Evolutionary conservation across 64 coral and sea anemone genomes (phyloP).

Genomic region (Pachyseris speciosa): DNA sequence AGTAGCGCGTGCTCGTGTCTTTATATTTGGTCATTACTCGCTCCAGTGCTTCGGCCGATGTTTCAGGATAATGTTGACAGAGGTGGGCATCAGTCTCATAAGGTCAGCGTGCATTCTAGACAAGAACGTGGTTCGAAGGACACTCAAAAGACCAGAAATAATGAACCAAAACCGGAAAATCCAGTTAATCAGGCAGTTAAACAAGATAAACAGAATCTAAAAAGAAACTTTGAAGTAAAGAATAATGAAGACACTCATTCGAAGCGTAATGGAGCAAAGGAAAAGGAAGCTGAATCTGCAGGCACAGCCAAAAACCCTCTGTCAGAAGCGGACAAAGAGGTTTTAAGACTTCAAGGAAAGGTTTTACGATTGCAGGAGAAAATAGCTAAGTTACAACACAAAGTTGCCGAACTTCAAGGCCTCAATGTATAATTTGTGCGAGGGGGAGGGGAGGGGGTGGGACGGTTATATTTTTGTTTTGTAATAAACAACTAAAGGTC

Average conservation of each 20-base stretch:
- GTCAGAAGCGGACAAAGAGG: slow-evolving; percentile 76
- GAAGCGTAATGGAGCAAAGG: not conserved
- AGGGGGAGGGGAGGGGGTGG: no score
- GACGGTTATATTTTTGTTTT: no score
- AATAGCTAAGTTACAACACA: slow-evolving; percentile 92
- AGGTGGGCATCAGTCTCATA: not conserved
- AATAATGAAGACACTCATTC: not conserved
- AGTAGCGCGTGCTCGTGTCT: slow-evolving; percentile 80
- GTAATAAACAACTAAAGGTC: not conserved
- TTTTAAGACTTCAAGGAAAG: slow-evolving; percentile 86
- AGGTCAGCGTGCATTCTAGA: not conserved
- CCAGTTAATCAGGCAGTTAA: not conserved
- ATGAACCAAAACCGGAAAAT: not conserved
- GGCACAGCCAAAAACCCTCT: slow-evolving; percentile 22
- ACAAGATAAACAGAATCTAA: not conserved
- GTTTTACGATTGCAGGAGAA: slow-evolving; percentile 86
- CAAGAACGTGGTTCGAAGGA: slow-evolving; percentile 4
- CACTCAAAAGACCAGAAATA: slow-evolving; percentile 12
- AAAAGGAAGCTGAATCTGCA: not conserved
- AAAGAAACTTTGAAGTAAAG: not conserved
- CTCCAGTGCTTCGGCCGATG: slow-evolving; percentile 50
- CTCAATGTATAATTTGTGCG: slow-evolving; percentile 47
- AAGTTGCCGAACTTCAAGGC: slow-evolving; percentile 89
- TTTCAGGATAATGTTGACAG: slow-evolving; percentile 32
- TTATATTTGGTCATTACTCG: slow-evolving; percentile 76